Evolutionary conservation across 2,888 invertebrate genomes (phyloP), one percentile per base, ranked within the genome.

Genomic region (Mesoligia furuncula): DNA sequence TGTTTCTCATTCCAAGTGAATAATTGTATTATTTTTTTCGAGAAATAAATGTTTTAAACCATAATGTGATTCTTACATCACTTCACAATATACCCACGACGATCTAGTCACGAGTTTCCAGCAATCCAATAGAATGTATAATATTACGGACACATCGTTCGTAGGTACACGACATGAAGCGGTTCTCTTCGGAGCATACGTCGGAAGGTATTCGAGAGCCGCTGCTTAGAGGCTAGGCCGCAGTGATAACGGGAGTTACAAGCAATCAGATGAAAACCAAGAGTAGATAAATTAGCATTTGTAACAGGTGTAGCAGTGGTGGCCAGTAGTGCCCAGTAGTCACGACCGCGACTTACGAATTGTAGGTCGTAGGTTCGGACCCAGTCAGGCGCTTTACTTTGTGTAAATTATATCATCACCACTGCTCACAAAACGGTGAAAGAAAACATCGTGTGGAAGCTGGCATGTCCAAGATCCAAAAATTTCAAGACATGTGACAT

Each of bases 141-240:
- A 65, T 79, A 81, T 57, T 36, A 70, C 5, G 6, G 64, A 48
- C 17, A 15, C 42, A 1, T 42, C 42, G 42, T 42, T 11, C 20
- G 17, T 62, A n/a, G 39, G 45, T 54, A 61, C n/a, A 48, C 36
- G 39, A 62, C 36, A 67, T 20, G 75, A 64, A 57, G 48, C 65
- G 64, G 39, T 64, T 70, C 54, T 79, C 67, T 79, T 70, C 54
- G 57, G 45, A 66, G 70, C 75, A 79, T 71, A 79, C 70, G 79
- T 81, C 61, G 57, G 48, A 61, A 79, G 70, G 70, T 48, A 79
- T 79, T 79, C 42, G 61, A 54, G 66, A 73, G 57, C n/a, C 66
- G 31, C 31, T 68, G 73, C 31, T 57, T 36, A 24, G 6, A 54
- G 51, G 83, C 51, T 27, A 36, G 70, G 64, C 59, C 42, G 11